Base-by-base conservation (phyloP, 2,888 invertebrate genomes). In the Tipula unca region DNA sequence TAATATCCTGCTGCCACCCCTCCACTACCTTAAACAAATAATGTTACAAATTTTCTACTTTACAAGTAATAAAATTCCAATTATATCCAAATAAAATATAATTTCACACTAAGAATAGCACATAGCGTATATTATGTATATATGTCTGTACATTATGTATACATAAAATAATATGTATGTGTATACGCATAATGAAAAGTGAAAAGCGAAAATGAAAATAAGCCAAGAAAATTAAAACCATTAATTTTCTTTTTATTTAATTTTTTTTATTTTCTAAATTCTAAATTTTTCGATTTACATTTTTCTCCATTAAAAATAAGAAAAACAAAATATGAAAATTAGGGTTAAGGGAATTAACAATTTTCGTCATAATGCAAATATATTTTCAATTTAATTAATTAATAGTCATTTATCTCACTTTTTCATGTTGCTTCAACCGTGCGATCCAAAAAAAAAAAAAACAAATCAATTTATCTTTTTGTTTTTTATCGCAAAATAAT, bases 21-120 rank as follows among this genome's bases (percentile, higher is more conserved):
- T 10, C 8, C 69, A 8, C 25, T n/a, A 0, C 25, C 69, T 6
- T 20, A 69, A 69, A 69, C n/a, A 69, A 13, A 20, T 69, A 69
- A 69, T 54, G 20, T 54, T 54, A n/a, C 4, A 17, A 54, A 54
- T 17, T 69, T 69, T 69, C 69, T n/a, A 69, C 69, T 69, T 69
- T 69, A 69, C 69, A 69, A 69, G 69, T 69, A 69, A 69, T 69
- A 69, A 69, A 69, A 69, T 69, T 69, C 69, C 69, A 69, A 69
- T 69, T 69, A 69, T 69, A 69, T 69, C 69, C 69, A 69, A 69
- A 69, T 69, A 69, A 69, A 69, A 69, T 25, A 20, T 69, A 69
- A 69, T 69, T 69, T 69, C 69, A 69, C 69, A 69, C 69, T 69
- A 69, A 48, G 48, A 48, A n/a, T 25, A 69, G 48, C 48, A 54